phyloP scores from a whole-genome alignment of 2,888 invertebrate species.

The Ennomos erosarius region DNA sequence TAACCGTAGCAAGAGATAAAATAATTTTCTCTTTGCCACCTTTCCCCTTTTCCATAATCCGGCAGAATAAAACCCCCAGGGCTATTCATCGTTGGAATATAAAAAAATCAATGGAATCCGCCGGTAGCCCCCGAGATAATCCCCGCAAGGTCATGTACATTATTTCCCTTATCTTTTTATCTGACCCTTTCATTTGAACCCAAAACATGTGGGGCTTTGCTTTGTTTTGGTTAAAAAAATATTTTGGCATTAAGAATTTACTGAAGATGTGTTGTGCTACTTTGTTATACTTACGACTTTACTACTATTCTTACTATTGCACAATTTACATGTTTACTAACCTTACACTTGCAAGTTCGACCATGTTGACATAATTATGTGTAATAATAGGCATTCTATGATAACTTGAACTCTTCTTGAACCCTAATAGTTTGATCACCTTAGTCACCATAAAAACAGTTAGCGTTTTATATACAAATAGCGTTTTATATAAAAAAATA shows the following conservation, averaged over 20 bases:
- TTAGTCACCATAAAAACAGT: too few species aligned
- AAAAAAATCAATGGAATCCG: conserved; percentile 37
- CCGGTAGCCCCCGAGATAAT: conserved; percentile 29
- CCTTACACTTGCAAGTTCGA: too few species aligned
- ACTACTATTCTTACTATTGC: too few species aligned
- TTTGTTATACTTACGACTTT: too few species aligned
- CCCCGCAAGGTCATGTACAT: conserved; percentile 31
- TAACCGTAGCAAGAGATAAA: conserved; percentile 8
- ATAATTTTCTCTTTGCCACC: conserved; percentile 29
- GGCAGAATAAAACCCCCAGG: conserved; percentile 37
- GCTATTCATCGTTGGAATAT: conserved; percentile 38
- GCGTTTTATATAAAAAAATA: too few species aligned
- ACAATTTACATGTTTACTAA: too few species aligned
- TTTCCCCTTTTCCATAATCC: conserved; percentile 30
- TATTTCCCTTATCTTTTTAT: conserved; percentile 32
- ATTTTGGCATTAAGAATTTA: conserved; percentile 8
- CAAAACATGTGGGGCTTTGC: conserved; percentile 26
- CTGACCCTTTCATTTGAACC: conserved; percentile 31
- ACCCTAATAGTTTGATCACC: too few species aligned
- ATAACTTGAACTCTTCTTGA: too few species aligned
- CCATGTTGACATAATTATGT: too few species aligned
- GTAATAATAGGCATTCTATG: too few species aligned
- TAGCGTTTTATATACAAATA: too few species aligned
- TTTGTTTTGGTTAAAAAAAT: conserved; percentile 21
- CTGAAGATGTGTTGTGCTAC: too few species aligned